Conservation (phyloP, 2,888 invertebrate species). For the Caenorhabditis auriculariae region DNA sequence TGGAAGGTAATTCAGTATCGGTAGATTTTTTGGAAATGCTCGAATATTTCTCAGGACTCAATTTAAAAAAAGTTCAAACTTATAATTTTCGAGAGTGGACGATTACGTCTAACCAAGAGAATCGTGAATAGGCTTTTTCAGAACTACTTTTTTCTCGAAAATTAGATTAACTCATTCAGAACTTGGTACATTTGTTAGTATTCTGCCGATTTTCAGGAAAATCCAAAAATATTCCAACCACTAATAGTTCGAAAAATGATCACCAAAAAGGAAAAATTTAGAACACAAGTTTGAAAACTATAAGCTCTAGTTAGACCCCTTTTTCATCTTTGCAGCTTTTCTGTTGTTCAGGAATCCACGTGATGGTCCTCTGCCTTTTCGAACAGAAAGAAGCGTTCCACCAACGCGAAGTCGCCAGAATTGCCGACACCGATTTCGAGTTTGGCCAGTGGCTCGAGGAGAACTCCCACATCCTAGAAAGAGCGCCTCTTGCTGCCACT, state of each 20-base stretch:
- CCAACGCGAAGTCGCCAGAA: conserved; percentile 19
- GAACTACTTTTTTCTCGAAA: background rate
- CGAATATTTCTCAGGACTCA: too few relatives aligned
- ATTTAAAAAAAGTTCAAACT: background rate
- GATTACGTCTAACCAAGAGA: background rate
- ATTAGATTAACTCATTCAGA: background rate
- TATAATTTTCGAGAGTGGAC: background rate
- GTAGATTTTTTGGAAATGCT: too few relatives aligned
- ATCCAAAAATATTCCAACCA: too few relatives aligned
- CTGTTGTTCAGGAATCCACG: conserved; percentile 23
- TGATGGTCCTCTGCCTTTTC: conserved; percentile 29
- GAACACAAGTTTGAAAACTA: too few relatives aligned
- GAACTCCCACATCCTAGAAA: conserved; percentile 7
- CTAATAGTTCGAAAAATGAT: too few relatives aligned
- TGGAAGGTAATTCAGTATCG: too few relatives aligned
- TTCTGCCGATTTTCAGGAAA: background rate
- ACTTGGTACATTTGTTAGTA: background rate
- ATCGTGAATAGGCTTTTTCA: background rate
- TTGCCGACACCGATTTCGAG: conserved; percentile 22
- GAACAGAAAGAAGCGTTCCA: conserved; percentile 31
- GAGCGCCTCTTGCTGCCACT: conserved; percentile 18
- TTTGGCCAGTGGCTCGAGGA: conserved; percentile 21
- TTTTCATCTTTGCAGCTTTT: background rate
- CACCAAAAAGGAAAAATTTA: too few relatives aligned
- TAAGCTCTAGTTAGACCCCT: too few relatives aligned